phyloP scores from a whole-genome alignment of 2,888 invertebrate species.

The Halictus ligatus region DNA sequence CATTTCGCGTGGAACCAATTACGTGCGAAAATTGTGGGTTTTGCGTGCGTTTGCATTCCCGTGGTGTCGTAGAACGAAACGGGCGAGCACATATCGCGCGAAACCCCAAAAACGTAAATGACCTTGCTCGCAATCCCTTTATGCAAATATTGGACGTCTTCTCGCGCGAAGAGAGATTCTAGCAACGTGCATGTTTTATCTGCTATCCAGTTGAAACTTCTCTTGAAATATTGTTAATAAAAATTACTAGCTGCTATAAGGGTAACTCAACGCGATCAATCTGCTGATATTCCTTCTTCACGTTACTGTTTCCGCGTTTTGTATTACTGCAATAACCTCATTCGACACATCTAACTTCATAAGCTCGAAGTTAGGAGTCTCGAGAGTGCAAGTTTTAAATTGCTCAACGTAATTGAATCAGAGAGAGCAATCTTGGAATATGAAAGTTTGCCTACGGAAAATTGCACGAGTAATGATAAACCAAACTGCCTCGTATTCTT shows the following conservation, averaged over 20 bases:
- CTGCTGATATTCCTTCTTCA: constrained; percentile 2
- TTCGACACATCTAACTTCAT: constrained; percentile 21
- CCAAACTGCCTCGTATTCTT: neutral
- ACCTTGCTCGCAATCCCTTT: constrained; percentile 45
- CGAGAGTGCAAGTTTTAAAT: constrained; percentile 35
- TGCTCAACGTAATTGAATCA: constrained; percentile 26
- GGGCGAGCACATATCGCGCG: neutral
- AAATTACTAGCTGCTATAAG: neutral
- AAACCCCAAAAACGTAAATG: constrained; percentile 53
- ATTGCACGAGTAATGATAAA: constrained; percentile 23
- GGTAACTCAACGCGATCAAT: neutral
- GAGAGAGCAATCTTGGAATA: constrained; percentile 22
- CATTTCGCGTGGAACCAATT: constrained; percentile 48
- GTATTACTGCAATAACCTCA: constrained; percentile 11
- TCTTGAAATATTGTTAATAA: neutral
- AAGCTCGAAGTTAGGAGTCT: constrained; percentile 39
- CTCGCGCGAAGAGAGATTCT: constrained; percentile 24
- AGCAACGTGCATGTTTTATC: constrained; percentile 30
- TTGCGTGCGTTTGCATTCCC: constrained; percentile 48
- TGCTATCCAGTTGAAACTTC: neutral
- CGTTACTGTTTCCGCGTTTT: neutral
- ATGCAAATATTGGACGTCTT: constrained; percentile 60
- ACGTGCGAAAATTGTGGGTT: constrained; percentile 38
- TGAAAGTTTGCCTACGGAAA: constrained; percentile 11
- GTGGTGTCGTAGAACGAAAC: constrained; percentile 31